Percentiles rank a stretch among this genome's conserved stretches.
phyloP scores from a whole-genome alignment of 2,797 vertebrate genomes.

The Acipenser transmontanus region DNA sequence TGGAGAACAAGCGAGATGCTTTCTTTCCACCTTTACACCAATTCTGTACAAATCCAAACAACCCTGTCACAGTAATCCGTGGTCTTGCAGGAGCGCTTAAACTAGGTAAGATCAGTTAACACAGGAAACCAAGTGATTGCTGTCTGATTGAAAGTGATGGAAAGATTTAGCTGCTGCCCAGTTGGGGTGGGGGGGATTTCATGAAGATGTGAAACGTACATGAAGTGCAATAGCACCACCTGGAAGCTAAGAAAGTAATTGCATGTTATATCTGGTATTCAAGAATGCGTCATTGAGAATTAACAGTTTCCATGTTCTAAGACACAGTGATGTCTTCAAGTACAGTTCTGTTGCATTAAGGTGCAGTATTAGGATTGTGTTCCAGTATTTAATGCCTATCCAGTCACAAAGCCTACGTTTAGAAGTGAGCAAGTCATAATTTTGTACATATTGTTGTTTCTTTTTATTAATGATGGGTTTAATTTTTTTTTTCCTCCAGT shows the following conservation, averaged over 20 bases:
- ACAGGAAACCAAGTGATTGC: not conserved
- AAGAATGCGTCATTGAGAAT: no score
- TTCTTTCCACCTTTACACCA: conserved; percentile 97
- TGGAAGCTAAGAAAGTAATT: conserved; percentile 48
- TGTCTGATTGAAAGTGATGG: not conserved
- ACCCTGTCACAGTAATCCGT: conserved; percentile 97
- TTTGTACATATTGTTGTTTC: no score
- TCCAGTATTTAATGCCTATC: no score
- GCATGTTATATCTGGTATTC: conserved; percentile 22
- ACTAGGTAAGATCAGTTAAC: conserved; percentile 49
- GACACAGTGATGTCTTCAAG: no score
- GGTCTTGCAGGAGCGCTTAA: conserved; percentile 97
- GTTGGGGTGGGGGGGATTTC: not conserved
- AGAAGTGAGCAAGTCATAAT: no score
- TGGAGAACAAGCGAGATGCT: conserved; percentile 95
- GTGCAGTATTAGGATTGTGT: no score
- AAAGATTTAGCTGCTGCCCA: not conserved
- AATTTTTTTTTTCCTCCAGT: no score
- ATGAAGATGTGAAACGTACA: conserved; percentile 9
- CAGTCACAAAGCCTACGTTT: no score
- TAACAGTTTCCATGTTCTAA: no score
- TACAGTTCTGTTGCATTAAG: no score
- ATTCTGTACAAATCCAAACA: conserved; percentile 97
- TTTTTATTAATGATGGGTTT: no score
- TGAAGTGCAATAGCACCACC: conserved; percentile 60